These are phyloP conservation scores for Noturus placidus DNA, from an alignment of 2,113 vertebrate genomes.

Conservation along the genomic window DNA sequence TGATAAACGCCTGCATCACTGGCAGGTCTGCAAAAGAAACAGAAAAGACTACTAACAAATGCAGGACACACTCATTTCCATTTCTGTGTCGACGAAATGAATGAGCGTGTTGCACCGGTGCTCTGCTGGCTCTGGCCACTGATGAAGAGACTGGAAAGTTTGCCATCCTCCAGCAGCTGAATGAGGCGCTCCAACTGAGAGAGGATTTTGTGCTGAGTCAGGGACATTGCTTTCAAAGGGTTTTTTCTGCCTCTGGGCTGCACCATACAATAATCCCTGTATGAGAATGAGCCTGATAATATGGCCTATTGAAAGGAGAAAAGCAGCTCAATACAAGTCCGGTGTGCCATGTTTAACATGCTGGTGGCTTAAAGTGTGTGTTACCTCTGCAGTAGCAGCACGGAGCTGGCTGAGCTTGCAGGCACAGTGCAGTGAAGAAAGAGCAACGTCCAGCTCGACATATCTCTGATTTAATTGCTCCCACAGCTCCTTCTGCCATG, in stretches of 20 bases:
- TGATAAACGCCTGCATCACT: constrained; percentile 53
- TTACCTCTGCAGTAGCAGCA: constrained; percentile 78
- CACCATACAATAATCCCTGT: constrained; percentile 73
- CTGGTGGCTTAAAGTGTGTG: neutral
- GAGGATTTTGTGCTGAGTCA: constrained; percentile 71
- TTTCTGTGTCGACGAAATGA: constrained; percentile 2
- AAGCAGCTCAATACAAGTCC: neutral
- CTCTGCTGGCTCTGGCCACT: constrained; percentile 54
- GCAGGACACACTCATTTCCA: neutral
- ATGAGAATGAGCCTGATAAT: constrained; percentile 71
- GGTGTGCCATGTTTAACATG: neutral
- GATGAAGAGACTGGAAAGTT: constrained; percentile 44
- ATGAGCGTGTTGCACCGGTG: constrained; percentile 49
- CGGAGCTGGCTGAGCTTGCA: constrained; percentile 70
- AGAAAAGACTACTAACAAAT: neutral
- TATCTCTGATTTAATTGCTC: constrained; percentile 67
- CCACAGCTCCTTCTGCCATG: constrained; percentile 70
- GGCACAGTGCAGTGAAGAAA: constrained; percentile 68
- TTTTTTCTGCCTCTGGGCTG: constrained; percentile 48
- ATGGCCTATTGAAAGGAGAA: constrained; percentile 67
- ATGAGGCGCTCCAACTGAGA: constrained; percentile 74
- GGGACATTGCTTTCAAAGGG: constrained; percentile 30
- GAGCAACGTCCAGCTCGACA: constrained; percentile 68
- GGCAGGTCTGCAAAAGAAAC: constrained; percentile 57
- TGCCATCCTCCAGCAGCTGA: constrained; percentile 67